Conservation (phyloP, 2,888 invertebrate species). For the Drosophila rellima region DNA sequence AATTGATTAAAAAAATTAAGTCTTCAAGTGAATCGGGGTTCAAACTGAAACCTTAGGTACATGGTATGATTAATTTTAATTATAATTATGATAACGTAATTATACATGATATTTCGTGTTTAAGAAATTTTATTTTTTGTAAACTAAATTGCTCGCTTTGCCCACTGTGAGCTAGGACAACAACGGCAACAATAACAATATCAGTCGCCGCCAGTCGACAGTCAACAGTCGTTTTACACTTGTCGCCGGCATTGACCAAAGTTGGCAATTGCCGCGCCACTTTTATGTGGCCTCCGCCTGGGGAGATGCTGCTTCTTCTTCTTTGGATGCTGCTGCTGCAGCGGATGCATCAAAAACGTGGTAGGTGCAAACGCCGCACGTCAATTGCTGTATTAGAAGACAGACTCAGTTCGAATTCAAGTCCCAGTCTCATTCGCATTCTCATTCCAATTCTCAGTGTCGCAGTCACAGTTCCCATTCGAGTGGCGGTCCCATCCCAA, state of each 20-base stretch:
- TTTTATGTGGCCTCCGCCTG: slow-evolving; percentile 79
- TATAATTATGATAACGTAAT: too few relatives aligned
- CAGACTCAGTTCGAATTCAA: slow-evolving; percentile 29
- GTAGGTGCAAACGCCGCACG: slow-evolving; percentile 81
- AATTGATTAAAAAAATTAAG: too few relatives aligned
- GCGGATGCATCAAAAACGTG: slow-evolving; percentile 71
- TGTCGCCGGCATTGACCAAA: slow-evolving; percentile 84
- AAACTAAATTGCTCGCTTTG: not conserved
- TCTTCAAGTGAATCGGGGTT: too few relatives aligned
- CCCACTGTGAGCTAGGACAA: slow-evolving; percentile 24
- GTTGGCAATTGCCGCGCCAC: slow-evolving; percentile 82
- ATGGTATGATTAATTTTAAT: too few relatives aligned
- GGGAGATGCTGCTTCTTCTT: slow-evolving; percentile 46
- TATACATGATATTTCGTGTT: too few relatives aligned
- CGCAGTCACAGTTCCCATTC: slow-evolving; percentile 17
- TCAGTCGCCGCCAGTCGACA: slow-evolving; percentile 33
- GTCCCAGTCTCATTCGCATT: slow-evolving; percentile 32
- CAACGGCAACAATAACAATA: slow-evolving; percentile 13
- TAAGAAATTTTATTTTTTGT: too few relatives aligned
- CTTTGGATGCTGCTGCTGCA: not conserved
- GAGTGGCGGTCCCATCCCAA: slow-evolving; percentile 22
- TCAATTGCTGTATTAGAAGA: slow-evolving; percentile 75
- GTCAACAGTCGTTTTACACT: slow-evolving; percentile 83
- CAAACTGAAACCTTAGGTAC: too few relatives aligned
- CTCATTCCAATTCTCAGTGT: not conserved